Evolutionary conservation across 2,113 vertebrate genomes (phyloP), one percentile per base, ranked within the genome.

Genomic region (Crotalus viridis): DNA sequence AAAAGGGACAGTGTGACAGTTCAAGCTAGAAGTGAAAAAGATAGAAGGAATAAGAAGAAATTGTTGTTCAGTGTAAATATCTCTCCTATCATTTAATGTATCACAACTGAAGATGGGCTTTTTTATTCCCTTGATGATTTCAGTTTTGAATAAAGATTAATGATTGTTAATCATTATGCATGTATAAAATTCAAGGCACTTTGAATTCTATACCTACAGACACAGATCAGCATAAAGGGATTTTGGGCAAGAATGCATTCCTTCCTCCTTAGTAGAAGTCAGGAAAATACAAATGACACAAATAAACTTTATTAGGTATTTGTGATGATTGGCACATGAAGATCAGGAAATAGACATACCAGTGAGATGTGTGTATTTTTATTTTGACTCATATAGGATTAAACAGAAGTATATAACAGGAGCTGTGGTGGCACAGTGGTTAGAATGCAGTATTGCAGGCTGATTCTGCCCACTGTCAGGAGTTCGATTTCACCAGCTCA

Each of bases 1-100:
- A 93, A 92, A 90, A 93, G 91, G 95, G 94, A 93, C 59, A 97
- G 7, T 28, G 13, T 94, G 92, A 93, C 69, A 96, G 55, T 95
- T 96, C 94, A 94, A 81, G 64, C 54, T 93, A 90, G 55, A 91
- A 95, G 91, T 10, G 56, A 33, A 91, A 89, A 93, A 92, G 89
- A 90, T 52, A 6, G 88, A 43, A 89, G 93, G 52, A 92, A 3
- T 91, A 95, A 90, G 61, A 12, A 33, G 92, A 96, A 95, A 86
- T 94, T 86, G 91, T 94, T 91, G 52, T 7, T 69, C 26, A 24
- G 10, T 64, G 33, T 91, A 94, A 96, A 94, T 5, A 43, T 94
- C 64, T 92, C 43, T 93, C 54, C n/a, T 24, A 10, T 90, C 88
- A 89, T 90, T 54, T 94, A 55, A 93, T 81, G 94, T 59, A 64